Evolutionary conservation across 1,140 invertebrate species (phyloP).

Genomic region (Achroia grisella): DNA sequence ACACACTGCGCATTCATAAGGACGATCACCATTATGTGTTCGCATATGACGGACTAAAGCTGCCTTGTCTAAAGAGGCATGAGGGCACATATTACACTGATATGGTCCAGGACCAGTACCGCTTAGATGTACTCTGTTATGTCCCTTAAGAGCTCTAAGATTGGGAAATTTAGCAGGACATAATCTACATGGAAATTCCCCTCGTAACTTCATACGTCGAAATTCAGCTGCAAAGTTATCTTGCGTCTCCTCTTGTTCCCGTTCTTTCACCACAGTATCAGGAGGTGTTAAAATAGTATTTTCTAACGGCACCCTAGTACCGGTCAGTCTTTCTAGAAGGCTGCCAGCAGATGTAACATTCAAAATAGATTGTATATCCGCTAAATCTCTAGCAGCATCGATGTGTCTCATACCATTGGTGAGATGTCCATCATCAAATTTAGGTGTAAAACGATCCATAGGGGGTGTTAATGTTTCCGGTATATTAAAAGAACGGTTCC

Average conservation of each 20-base stretch:
- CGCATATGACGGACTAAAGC: conserved; percentile 92
- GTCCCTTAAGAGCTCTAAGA: conserved; percentile 90
- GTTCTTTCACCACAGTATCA: conserved; percentile 49
- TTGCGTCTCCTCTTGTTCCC: conserved; percentile 83
- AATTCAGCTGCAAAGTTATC: conserved; percentile 87
- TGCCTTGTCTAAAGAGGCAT: conserved; percentile 91
- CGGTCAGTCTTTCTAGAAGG: conserved; percentile 75
- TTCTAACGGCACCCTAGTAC: conserved; percentile 52
- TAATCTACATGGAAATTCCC: conserved; percentile 91
- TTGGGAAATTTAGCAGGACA: conserved; percentile 91
- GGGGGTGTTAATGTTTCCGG: conserved; percentile 68
- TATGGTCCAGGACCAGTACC: conserved; percentile 83
- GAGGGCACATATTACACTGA: conserved; percentile 94
- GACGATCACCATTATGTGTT: conserved; percentile 94
- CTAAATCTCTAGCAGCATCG: conserved; percentile 80
- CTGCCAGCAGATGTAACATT: conserved; percentile 81
- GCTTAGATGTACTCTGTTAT: conserved; percentile 86
- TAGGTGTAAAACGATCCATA: conserved; percentile 55
- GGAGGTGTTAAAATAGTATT: conserved; percentile 52
- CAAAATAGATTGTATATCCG: conserved; percentile 89
- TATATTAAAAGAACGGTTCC: conserved; percentile 76
- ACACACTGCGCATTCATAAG: conserved; percentile 94
- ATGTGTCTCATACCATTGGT: conserved; percentile 55
- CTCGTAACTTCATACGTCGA: conserved; percentile 87
- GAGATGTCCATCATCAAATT: conserved; percentile 51